A percentile compares a stretch with the other conserved stretches of the same genome.
Conservation (phyloP, 2,797 vertebrate species). For the Myotis daubentonii region DNA sequence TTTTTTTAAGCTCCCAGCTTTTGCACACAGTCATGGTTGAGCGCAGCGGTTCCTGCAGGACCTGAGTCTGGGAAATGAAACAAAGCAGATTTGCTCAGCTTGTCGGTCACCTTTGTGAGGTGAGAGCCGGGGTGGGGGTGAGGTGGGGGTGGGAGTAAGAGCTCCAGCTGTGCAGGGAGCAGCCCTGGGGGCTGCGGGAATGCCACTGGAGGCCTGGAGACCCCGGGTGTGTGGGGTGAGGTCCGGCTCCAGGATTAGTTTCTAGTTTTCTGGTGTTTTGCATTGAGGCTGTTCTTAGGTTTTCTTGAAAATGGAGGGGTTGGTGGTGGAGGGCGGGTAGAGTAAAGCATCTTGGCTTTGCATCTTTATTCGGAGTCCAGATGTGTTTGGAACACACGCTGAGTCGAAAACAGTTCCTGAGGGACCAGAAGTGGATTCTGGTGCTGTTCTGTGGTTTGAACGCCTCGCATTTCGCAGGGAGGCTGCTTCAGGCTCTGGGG, state of each 20-base stretch:
- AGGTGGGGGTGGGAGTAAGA: not conserved
- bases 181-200: too few species aligned
- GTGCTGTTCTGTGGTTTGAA: not conserved
- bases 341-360: not conserved
- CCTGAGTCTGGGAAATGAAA: not conserved
- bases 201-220: not conserved
- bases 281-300: not conserved
- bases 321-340: not conserved
- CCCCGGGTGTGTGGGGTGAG: not conserved
- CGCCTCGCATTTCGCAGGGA: not conserved
- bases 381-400: not conserved
- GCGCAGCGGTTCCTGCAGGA: not conserved
- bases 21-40: not conserved
- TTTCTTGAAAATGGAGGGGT: not conserved
- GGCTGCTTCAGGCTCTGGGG: not conserved
- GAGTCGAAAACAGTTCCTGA: not conserved
- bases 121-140: too few species aligned
- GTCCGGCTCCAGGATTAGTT: not conserved
- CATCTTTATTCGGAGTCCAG: rapidly evolving
- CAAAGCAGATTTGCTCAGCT: not conserved
- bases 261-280: not conserved
- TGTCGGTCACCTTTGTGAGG: not conserved
- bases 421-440: not conserved
- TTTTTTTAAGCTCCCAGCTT: not conserved
- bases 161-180: not conserved